Evolutionary conservation across 2,797 vertebrate species (phyloP).

Genomic region (Discoglossus pictus): DNA sequence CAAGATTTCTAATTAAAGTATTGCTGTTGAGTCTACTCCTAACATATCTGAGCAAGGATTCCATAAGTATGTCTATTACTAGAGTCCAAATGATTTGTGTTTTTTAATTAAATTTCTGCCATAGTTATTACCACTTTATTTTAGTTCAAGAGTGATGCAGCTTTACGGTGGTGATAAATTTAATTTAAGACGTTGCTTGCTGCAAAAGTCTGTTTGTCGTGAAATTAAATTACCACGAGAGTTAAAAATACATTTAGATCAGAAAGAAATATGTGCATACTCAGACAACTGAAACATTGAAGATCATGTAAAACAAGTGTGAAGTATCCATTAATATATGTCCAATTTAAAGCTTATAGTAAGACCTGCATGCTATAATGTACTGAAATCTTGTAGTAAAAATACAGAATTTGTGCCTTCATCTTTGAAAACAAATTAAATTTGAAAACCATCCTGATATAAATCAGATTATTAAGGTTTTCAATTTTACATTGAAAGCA

Average conservation of each 20-base stretch:
- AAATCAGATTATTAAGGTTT: conserved; percentile 19
- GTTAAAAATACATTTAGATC: conserved; percentile 13
- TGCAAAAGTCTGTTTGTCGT: conserved; percentile 35
- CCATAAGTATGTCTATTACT: conserved; percentile 31
- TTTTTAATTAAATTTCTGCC: conserved; percentile 42
- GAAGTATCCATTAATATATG: conserved; percentile 23
- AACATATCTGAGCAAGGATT: conserved; percentile 2
- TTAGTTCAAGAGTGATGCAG: conserved; percentile 24
- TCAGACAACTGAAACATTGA: conserved; percentile 20
- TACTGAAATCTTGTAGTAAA: conserved; percentile 13
- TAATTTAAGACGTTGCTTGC: conserved; percentile 33
- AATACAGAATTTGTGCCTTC: conserved; percentile 8
- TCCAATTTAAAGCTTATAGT: conserved; percentile 16
- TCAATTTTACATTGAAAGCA: conserved; percentile 11
- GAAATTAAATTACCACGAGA: conserved; percentile 29
- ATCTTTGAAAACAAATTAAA: conserved; percentile 24
- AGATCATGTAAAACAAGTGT: conserved; percentile 26
- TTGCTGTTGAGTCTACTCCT: too few species aligned
- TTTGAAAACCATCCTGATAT: not conserved
- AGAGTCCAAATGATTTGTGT: conserved; percentile 36
- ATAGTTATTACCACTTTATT: conserved; percentile 40
- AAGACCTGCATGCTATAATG: not conserved
- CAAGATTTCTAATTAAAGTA: too few species aligned
- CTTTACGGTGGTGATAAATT: conserved; percentile 33
- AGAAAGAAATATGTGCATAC: conserved; percentile 24